These are phyloP conservation scores for Amphimallon solstitiale DNA, from an alignment of 2,888 invertebrate species.

Conservation along the genomic window DNA sequence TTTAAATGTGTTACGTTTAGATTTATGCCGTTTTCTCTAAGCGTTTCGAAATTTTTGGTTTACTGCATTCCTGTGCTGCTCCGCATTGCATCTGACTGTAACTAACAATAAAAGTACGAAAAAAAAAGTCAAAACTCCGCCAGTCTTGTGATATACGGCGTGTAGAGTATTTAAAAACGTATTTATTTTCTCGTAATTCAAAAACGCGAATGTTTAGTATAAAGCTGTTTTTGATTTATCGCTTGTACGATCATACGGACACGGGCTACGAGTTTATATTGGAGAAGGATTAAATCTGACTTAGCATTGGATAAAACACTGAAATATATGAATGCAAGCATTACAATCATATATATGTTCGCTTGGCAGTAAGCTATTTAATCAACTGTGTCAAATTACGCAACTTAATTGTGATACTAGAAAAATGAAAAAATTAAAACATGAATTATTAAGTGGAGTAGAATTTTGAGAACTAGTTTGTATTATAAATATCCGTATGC, in stretches of 20 bases:
- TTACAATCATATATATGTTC: no score
- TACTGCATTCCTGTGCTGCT: constrained; percentile 20
- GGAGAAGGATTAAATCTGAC: constrained; percentile 17
- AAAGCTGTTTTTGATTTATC: constrained; percentile 37
- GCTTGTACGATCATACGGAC: background rate
- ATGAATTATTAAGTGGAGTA: no score
- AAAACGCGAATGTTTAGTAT: constrained; percentile 33
- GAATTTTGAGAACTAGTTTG: no score
- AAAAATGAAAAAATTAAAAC: no score
- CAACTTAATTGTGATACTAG: no score
- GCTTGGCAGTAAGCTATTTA: no score
- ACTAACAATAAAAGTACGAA: constrained; percentile 20
- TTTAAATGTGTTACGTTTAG: constrained; percentile 42
- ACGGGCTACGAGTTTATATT: background rate
- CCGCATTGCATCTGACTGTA: constrained; percentile 11
- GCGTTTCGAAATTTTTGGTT: constrained; percentile 35
- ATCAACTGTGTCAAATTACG: no score
- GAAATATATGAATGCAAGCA: background rate
- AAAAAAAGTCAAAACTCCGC: constrained; percentile 19
- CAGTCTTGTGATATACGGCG: constrained; percentile 35
- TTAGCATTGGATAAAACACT: constrained; percentile 13
- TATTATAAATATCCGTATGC: no score
- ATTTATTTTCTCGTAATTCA: constrained; percentile 36
- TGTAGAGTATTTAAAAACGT: constrained; percentile 39
- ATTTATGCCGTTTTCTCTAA: constrained; percentile 39